Evolutionary conservation across 1,140 invertebrate species (phyloP).

Genomic region (Sycophaga agraensis): DNA sequence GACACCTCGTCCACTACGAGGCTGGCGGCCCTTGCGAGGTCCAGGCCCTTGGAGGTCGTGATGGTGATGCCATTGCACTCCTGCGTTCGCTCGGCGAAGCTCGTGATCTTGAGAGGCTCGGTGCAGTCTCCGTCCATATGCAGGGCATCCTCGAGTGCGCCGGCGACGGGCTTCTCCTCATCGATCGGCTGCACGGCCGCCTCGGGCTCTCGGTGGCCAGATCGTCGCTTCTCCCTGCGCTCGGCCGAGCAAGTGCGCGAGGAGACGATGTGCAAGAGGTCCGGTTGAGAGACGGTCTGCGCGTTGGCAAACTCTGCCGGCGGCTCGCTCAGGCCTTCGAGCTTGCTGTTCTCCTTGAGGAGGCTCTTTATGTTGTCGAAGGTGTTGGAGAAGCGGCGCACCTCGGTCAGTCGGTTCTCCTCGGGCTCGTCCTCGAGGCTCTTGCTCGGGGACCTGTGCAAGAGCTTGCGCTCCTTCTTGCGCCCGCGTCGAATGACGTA

Average conservation of each 20-base stretch:
- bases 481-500: constrained; percentile 71
- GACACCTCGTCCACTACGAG: constrained; percentile 27
- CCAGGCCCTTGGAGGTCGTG: constrained; percentile 41
- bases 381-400: constrained; percentile 73
- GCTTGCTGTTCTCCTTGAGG: constrained; percentile 59
- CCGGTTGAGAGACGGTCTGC: constrained; percentile 59
- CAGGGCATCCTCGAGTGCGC: constrained; percentile 3
- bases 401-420: constrained; percentile 60
- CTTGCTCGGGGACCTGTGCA: constrained; percentile 55
- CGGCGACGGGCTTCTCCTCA: constrained; percentile 36
- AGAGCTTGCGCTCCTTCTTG: constrained; percentile 60
- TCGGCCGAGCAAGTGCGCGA: constrained; percentile 62
- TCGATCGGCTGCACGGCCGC: constrained; percentile 45
- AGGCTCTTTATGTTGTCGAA: constrained; percentile 78
- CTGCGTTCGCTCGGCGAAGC: constrained; percentile 26
- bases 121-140: not conserved
- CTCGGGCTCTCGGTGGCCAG: constrained; percentile 34
- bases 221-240: constrained; percentile 42
- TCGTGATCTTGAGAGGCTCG: constrained; percentile 4
- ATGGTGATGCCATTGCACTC: constrained; percentile 44
- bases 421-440: constrained; percentile 57
- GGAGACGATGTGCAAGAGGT: constrained; percentile 67
- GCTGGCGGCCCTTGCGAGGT: constrained; percentile 33
- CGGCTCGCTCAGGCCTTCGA: constrained; percentile 59
- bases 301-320: constrained; percentile 54